These are phyloP conservation scores for Agrochola lota DNA, from an alignment of 2,888 invertebrate genomes.

Conservation along the genomic window DNA sequence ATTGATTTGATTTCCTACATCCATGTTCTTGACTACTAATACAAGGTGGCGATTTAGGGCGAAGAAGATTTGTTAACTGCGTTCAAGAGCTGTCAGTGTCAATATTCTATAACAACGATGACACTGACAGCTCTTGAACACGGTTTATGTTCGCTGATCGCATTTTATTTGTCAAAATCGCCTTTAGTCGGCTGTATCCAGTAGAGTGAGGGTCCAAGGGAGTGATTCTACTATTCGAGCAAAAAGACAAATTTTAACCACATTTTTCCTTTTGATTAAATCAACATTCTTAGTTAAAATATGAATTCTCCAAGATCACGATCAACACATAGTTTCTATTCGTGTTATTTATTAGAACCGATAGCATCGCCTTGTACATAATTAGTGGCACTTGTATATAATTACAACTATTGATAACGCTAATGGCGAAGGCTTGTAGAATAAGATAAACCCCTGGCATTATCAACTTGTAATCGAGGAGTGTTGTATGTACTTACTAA, in stretches of 20 bases:
- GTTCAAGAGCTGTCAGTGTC: no score
- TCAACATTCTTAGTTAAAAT: neutral
- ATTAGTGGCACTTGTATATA: conserved; percentile 38
- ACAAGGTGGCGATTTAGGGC: neutral
- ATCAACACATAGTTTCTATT: conserved; percentile 6
- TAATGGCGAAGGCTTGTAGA: conserved; percentile 52
- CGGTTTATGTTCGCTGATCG: no score
- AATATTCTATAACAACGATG: no score
- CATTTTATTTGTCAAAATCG: no score
- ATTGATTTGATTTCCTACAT: neutral
- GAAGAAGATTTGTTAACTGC: no score
- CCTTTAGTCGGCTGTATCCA: no score
- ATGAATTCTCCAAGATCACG: conserved; percentile 18
- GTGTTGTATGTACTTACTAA: conserved; percentile 24
- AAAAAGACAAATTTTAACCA: neutral
- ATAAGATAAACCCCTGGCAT: conserved; percentile 24
- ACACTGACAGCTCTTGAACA: no score
- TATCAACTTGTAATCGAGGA: conserved; percentile 27
- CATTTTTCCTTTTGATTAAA: neutral
- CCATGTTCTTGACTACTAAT: neutral
- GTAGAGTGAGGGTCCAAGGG: no score
- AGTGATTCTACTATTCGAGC: neutral
- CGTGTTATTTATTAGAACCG: conserved; percentile 41
- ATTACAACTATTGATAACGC: conserved; percentile 44
- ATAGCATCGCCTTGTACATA: conserved; percentile 44